Evolutionary conservation across 2,888 invertebrate species (phyloP).

Genomic region (Acanthosepion pharaonis): DNA sequence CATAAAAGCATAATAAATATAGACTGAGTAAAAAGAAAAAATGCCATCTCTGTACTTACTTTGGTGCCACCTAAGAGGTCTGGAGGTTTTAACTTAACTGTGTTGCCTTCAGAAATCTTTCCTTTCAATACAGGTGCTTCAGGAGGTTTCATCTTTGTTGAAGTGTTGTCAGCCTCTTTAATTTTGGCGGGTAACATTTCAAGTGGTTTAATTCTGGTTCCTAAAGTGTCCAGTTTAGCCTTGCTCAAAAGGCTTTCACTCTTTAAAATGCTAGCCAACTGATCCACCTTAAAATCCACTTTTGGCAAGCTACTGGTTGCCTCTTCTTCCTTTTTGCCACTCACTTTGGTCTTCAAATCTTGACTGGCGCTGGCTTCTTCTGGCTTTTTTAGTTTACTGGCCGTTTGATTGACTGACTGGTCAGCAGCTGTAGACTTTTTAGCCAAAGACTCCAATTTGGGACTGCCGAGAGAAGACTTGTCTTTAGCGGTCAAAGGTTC

Average conservation of each 20-base stretch:
- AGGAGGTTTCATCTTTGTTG: neutral
- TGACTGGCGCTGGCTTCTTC: conserved; percentile 38
- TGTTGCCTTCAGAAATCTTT: neutral
- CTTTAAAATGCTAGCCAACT: conserved; percentile 45
- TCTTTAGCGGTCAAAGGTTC: conserved; percentile 40
- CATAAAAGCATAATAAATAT: too few species aligned
- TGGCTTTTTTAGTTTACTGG: conserved; percentile 25
- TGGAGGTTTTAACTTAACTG: conserved; percentile 1
- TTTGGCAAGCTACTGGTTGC: neutral
- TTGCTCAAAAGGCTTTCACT: conserved; percentile 43
- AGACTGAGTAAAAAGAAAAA: too few species aligned
- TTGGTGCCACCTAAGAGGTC: conserved; percentile 6
- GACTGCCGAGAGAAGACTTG: neutral
- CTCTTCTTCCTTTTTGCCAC: neutral
- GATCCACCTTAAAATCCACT: conserved; percentile 2
- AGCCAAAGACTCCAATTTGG: conserved; percentile 42
- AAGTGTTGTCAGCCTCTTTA: neutral
- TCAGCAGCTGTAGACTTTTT: conserved; percentile 24
- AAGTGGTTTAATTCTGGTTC: conserved; percentile 6
- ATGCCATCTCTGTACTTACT: neutral
- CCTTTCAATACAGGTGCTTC: neutral
- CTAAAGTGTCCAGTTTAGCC: conserved; percentile 1
- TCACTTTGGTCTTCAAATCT: neutral
- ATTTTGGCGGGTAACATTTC: neutral
- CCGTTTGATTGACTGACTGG: neutral